These are phyloP conservation scores for Rhinella marina DNA, from an alignment of 2,797 vertebrate genomes.

Conservation along the genomic window DNA sequence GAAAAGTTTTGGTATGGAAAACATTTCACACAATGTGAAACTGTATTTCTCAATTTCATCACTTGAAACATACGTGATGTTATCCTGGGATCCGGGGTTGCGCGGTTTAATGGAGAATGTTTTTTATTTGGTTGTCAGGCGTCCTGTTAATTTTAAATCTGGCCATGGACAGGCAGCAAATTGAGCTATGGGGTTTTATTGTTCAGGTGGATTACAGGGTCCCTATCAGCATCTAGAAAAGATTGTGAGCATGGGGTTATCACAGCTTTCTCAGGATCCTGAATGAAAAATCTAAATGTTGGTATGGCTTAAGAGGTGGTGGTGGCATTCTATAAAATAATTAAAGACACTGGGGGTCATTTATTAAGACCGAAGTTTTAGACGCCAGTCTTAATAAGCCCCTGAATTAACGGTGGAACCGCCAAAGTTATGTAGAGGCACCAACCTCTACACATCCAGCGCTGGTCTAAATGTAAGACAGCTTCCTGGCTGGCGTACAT, in stretches of 20 bases:
- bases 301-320: neutral
- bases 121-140: conserved; percentile 43
- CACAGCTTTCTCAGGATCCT: neutral
- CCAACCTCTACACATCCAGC: too few relatives aligned
- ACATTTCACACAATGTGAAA: conserved; percentile 37
- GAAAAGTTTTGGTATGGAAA: conserved; percentile 48
- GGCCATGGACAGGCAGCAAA: conserved; percentile 16
- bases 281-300: neutral
- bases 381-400: too few relatives aligned
- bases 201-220: conserved; percentile 26
- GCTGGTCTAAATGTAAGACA: too few relatives aligned
- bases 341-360: too few relatives aligned
- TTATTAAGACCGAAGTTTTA: too few relatives aligned
- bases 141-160: conserved; percentile 10
- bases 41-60: conserved; percentile 53
- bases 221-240: neutral
- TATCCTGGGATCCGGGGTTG: neutral
- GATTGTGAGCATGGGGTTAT: neutral
- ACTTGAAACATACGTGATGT: conserved; percentile 35
- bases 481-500: too few relatives aligned
- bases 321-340: too few relatives aligned
- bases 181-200: conserved; percentile 32
- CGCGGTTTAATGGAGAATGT: conserved; percentile 9
- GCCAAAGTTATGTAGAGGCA: too few relatives aligned
- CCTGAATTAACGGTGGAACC: too few relatives aligned